These are phyloP conservation scores for Labeo calbasu DNA, from an alignment of 2,797 vertebrate species.

Conservation along the genomic window DNA sequence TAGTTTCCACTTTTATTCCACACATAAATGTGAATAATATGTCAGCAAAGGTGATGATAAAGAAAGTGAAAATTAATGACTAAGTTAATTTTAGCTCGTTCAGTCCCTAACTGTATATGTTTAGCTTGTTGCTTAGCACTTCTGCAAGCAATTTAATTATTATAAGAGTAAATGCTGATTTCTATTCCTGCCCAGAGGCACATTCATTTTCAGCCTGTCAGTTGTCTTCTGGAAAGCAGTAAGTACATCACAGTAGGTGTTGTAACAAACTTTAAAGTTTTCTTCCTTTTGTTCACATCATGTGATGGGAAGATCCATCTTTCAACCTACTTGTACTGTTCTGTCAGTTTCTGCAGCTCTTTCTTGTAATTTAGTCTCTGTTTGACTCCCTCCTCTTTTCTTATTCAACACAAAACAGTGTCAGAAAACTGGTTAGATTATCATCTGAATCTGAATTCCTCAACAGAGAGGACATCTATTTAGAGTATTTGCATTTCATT, in stretches of 20 bases:
- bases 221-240: neutral
- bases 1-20: neutral
- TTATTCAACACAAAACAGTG: slow-evolving; percentile 1
- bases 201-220: neutral
- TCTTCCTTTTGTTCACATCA: neutral
- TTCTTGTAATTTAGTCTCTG: neutral
- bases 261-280: slow-evolving; percentile 10
- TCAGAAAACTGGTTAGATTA: neutral
- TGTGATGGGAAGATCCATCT: neutral
- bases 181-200: neutral
- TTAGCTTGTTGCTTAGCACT: slow-evolving; percentile 6
- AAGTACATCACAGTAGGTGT: neutral
- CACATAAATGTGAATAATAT: neutral
- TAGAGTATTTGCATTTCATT: neutral
- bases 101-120: neutral
- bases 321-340: neutral
- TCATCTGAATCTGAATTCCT: neutral
- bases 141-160: neutral
- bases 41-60: neutral
- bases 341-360: neutral
- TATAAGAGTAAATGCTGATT: neutral
- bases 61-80: neutral
- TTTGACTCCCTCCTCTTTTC: slow-evolving; percentile 7
- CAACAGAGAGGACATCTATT: neutral
- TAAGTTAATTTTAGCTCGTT: neutral